Evolutionary conservation across 2,888 invertebrate genomes (phyloP), one percentile per base, ranked within the genome.

Genomic region (Myopa tessellatipennis): DNA sequence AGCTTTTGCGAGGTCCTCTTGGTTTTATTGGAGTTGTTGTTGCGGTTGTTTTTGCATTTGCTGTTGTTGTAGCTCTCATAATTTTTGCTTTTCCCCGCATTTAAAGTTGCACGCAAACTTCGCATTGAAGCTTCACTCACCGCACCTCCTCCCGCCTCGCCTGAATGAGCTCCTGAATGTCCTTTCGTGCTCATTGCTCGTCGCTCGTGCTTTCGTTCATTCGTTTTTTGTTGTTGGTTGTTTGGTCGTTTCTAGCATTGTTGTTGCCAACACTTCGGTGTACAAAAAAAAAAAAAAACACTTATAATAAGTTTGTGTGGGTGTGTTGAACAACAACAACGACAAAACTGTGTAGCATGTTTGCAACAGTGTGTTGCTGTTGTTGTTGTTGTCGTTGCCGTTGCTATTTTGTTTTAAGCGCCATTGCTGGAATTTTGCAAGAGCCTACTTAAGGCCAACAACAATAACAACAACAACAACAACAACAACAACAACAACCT

Each of bases 351-450:
- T 26, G 26, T 26, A 26, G 26, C 2, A 26, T 26, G 26, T 26
- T 26, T 26, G 26, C 26, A 45, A 45, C 55, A 55, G 14, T 55
- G 4, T 55, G 50, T 14, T 14, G 50, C 4, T 60, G 12, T 14
- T 4, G 63, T 26, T n/a, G 26, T 10, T 18, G 63, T 63, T 55
- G 55, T 6, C n/a, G 40, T 2, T 55, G 55, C 55, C n/a, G 40
- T 2, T 67, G n/a, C 16, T 40, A 67, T 40, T 67, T 8, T 40
- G 38, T 18, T 50, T 50, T 50, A 69, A 69, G 34, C 10, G 18
- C 45, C 67, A 68, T 40, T 12, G n/a, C 67, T 68, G 38, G 16
- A 36, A 65, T 40, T 40, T 38, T 68, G 67, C 67, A 26, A 26
- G 38, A 40, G 68, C 18, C 67, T 67, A 55, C 40, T 67, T 14